Evolutionary conservation across 2,113 vertebrate genomes (phyloP), one percentile per base, ranked within the genome.

Genomic region (Carlito syrichta): DNA sequence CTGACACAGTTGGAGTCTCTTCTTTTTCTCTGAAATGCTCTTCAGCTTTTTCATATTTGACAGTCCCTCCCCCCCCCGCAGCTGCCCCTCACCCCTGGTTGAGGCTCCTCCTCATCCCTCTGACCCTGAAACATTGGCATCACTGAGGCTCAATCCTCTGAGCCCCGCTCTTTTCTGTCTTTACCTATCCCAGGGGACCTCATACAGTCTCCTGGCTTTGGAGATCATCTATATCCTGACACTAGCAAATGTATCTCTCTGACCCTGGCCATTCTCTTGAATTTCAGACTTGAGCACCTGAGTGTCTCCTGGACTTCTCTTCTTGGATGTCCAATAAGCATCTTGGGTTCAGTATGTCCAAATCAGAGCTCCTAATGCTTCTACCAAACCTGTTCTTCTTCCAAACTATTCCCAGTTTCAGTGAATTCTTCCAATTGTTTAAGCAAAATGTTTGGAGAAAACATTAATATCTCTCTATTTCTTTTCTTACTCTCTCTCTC

Each of bases 311-410:
- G 5, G 3, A 20, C 12, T n/a, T n/a, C 27, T 38, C 32, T 38
- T 68, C 35, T 43, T 1, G 32, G 48, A 12, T n/a, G 4, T 58
- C 35, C 27, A 7, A 0, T 1, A 5, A 45, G 30, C 32, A 0
- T 19, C 38, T 27, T 9, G 4, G 3, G 16, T 12, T 25, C 68
- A 12, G 6, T 13, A 2, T 1, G 12, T 38, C 20, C 5, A 5
- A 0, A 14, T 10, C 0, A 0, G 73, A 43, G 25, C 63, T 23
- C 30, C 62, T 0, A 1, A 1, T 19, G 43, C 13, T 40, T 27
- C 58, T 73, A 60, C 50, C 71, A 40, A 27, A 25, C 35, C 74
- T 71, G 23, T n/a, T 45, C 73, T 66, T 82, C 73, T 71, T 84
- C 77, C 12, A 3, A 0, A 25, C 48, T 40, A 35, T 56, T 38